Percentiles rank a stretch among this genome's conserved stretches.
Conservation (phyloP, 2,797 vertebrate genomes). For the Sebastes wilsoni region DNA sequence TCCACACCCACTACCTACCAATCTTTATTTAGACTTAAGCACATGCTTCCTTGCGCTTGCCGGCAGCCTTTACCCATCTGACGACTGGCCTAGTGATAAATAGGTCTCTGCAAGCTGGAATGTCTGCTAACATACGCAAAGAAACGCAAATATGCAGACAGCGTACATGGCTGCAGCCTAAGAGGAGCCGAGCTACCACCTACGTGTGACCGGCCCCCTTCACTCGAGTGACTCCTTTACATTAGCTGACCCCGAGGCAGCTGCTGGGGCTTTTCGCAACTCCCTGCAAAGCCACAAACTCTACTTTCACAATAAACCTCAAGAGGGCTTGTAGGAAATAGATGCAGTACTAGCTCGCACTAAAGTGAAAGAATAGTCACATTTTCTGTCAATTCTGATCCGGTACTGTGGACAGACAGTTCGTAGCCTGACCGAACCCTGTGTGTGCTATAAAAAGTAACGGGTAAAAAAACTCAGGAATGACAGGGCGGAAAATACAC, state of each 20-base stretch:
- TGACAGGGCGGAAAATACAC: conserved; percentile 70
- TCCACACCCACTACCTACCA: conserved; percentile 24
- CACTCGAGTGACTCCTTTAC: conserved; percentile 32
- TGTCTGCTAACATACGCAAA: conserved; percentile 41
- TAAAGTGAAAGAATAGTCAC: conserved; percentile 26
- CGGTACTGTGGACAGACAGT: conserved; percentile 37
- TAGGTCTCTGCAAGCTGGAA: conserved; percentile 41
- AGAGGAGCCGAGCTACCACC: conserved; percentile 59
- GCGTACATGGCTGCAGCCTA: conserved; percentile 13
- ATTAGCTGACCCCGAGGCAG: conserved; percentile 45
- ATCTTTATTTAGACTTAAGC: conserved; percentile 76
- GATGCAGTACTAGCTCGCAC: conserved; percentile 20
- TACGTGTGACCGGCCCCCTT: conserved; percentile 35
- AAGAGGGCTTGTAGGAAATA: conserved; percentile 21
- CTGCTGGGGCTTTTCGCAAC: conserved; percentile 49
- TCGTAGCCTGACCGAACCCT: conserved; percentile 38
- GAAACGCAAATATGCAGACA: conserved; percentile 3
- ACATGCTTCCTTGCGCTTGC: conserved; percentile 51
- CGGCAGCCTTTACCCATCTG: conserved; percentile 31
- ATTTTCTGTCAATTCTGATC: conserved; percentile 39
- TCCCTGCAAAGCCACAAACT: conserved; percentile 58
- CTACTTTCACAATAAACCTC: conserved; percentile 41
- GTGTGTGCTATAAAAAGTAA: conserved; percentile 70
- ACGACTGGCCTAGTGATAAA: conserved; percentile 54
- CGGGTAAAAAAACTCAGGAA: conserved; percentile 57